A percentile compares a stretch with the other conserved stretches of the same genome.
Evolutionary conservation across 2,113 vertebrate genomes (phyloP).

Genomic region (Tragulus kanchil): DNA sequence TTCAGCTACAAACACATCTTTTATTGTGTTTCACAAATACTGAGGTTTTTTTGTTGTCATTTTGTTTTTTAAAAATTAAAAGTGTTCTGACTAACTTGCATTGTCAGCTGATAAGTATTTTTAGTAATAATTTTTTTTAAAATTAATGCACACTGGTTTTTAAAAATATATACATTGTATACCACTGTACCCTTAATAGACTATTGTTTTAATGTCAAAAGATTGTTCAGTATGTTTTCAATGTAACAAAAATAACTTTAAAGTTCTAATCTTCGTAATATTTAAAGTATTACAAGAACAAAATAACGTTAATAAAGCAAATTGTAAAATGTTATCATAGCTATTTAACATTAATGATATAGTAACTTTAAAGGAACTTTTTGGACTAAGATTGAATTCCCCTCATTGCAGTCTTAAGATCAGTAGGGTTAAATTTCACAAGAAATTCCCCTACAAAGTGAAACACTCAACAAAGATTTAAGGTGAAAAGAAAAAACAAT

Average conservation of each 20-base stretch:
- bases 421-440: neutral
- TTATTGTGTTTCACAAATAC: neutral
- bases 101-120: neutral
- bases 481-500: neutral
- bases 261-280: neutral
- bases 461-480: constrained; percentile 29
- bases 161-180: neutral
- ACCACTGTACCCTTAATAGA: neutral
- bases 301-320: neutral
- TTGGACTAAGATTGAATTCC: constrained; percentile 33
- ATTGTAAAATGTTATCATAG: neutral
- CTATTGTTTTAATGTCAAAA: constrained; percentile 44
- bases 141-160: neutral
- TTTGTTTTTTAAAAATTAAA: neutral
- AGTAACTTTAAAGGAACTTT: constrained; percentile 33
- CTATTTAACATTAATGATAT: neutral
- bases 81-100: neutral
- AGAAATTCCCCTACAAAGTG: neutral
- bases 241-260: neutral
- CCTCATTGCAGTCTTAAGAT: constrained; percentile 15
- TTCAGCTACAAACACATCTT: neutral
- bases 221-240: constrained; percentile 9
- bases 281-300: neutral
- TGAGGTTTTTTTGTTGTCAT: neutral
- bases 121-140: neutral